A percentile compares a stretch with the other conserved stretches of the same genome.
Conservation (phyloP, 2,797 vertebrate species). For the Leptodactylus fallax region DNA sequence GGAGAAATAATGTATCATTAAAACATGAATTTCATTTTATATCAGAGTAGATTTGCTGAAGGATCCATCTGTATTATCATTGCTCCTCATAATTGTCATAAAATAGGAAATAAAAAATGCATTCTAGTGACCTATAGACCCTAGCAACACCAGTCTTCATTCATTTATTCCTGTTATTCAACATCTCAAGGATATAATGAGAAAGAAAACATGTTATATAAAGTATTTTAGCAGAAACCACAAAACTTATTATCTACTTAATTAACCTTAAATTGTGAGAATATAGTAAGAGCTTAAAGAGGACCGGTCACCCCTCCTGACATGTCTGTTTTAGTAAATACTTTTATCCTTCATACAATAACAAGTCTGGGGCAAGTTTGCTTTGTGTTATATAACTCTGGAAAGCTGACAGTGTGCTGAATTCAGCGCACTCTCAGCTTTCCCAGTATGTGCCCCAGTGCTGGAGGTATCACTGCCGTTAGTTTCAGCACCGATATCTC, state of each 20-base stretch:
- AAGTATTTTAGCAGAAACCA: not conserved
- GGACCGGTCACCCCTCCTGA: no score
- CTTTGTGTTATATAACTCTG: no score
- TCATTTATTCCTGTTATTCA: conserved; percentile 1
- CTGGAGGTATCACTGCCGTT: no score
- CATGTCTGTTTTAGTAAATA: no score
- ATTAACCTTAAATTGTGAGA: not conserved
- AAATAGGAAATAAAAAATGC: conserved; percentile 17
- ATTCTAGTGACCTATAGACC: conserved; percentile 8
- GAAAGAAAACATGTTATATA: not conserved
- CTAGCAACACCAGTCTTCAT: not conserved
- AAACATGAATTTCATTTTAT: conserved; percentile 17
- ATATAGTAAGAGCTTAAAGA: no score
- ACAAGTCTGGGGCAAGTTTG: no score
- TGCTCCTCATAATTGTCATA: conserved; percentile 12
- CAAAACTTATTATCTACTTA: not conserved
- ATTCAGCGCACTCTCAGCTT: no score
- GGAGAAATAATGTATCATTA: conserved; percentile 53
- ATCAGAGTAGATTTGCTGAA: conserved; percentile 23
- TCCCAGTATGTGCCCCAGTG: no score
- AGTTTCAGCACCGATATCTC: no score
- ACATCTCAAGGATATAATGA: conserved; percentile 4
- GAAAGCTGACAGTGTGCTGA: no score
- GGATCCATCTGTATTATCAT: conserved; percentile 27
- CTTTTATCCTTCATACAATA: no score